Evolutionary conservation across 2,113 vertebrate species (phyloP).

Genomic region (Ammodramus savannarum): DNA sequence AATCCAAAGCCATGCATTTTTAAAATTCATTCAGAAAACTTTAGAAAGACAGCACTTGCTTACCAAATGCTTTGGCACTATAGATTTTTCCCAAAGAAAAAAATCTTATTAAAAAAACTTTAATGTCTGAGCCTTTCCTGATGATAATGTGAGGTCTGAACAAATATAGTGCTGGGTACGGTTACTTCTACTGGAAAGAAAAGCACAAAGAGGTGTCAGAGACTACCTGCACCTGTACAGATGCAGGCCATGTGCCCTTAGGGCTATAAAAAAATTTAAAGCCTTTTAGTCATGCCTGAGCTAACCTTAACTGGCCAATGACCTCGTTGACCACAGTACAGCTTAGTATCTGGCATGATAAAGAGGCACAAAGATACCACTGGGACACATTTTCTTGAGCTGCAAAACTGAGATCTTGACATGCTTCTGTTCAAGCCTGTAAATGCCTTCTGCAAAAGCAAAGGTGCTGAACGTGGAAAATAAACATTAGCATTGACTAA

Average conservation of each 20-base stretch:
- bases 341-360: neutral
- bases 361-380: neutral
- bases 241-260: accelerated
- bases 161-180: neutral
- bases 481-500: conserved; percentile 13
- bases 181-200: neutral
- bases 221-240: neutral
- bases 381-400: neutral
- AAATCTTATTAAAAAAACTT: neutral
- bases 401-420: neutral
- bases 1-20: neutral
- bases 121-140: neutral
- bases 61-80: neutral
- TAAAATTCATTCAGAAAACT: neutral
- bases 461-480: neutral
- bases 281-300: neutral
- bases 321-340: neutral
- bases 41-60: neutral
- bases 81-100: neutral
- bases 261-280: neutral
- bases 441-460: neutral
- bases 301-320: neutral
- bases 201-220: neutral
- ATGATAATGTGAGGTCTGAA: neutral
- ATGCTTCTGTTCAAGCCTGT: neutral